phyloP scores from a whole-genome alignment of 2,888 invertebrate genomes.

The Asteroscopus sphinx region DNA sequence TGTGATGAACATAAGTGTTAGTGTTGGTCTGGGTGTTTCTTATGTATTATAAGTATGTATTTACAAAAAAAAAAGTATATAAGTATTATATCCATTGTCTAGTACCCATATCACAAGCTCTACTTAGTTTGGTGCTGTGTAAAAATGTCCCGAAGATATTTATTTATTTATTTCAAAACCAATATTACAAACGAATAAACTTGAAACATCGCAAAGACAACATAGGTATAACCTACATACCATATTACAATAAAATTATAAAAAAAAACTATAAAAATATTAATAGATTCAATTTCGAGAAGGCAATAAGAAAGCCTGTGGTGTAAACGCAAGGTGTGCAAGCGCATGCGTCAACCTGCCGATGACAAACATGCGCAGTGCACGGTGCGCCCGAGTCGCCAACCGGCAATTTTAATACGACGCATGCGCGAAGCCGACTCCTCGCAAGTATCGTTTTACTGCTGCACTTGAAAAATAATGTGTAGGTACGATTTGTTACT shows the following conservation, averaged over 20 bases:
- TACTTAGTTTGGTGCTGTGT: too few species aligned
- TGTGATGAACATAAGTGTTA: too few species aligned
- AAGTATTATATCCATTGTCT: too few species aligned
- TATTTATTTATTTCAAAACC: too few species aligned
- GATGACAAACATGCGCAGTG: conserved; percentile 61
- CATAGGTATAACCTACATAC: conserved; percentile 21
- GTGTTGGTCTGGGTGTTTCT: too few species aligned
- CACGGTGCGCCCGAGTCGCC: conserved; percentile 48
- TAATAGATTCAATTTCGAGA: conserved; percentile 55
- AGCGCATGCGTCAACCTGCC: conserved; percentile 57
- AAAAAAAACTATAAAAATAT: conserved; percentile 39
- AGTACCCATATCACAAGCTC: too few species aligned
- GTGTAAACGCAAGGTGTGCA: conserved; percentile 63
- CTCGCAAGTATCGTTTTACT: conserved; percentile 75
- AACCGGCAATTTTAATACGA: conserved; percentile 65
- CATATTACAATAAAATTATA: conserved; percentile 34
- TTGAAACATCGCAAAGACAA: conserved; percentile 6
- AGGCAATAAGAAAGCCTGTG: conserved; percentile 50
- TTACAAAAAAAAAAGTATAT: too few species aligned
- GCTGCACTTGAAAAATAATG: conserved; percentile 54
- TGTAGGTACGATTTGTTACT: conserved; percentile 35
- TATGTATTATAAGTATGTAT: too few species aligned
- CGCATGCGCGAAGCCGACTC: conserved; percentile 47
- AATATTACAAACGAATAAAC: not conserved
- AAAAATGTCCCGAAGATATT: too few species aligned